Evolutionary conservation across 1,140 invertebrate genomes (phyloP).

Genomic region (Hyles euphorbiae): DNA sequence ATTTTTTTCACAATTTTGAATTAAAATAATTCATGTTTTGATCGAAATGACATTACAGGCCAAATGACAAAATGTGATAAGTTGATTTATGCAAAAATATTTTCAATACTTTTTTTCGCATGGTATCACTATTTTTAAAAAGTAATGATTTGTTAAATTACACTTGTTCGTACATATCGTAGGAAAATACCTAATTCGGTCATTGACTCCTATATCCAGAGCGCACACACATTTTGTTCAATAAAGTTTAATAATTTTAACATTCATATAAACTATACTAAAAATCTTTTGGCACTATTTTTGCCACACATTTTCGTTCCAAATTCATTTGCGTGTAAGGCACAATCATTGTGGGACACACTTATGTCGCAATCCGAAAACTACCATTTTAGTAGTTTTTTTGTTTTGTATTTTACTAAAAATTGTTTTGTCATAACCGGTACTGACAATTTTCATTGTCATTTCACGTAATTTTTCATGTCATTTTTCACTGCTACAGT

Average conservation of each 20-base stretch:
- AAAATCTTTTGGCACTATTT: constrained; percentile 27
- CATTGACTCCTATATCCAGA: neutral
- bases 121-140: neutral
- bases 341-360: constrained; percentile 49
- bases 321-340: constrained; percentile 50
- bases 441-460: neutral
- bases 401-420: neutral
- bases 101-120: neutral
- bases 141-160: too few relatives aligned
- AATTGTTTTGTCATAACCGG: neutral
- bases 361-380: neutral
- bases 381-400: neutral
- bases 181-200: constrained; percentile 17
- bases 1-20: too few relatives aligned
- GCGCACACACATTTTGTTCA: constrained; percentile 8
- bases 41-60: too few relatives aligned
- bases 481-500: too few relatives aligned
- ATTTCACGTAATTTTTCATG: too few relatives aligned
- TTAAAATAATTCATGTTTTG: too few relatives aligned
- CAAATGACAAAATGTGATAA: too few relatives aligned
- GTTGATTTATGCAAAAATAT: neutral
- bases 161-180: constrained; percentile 18
- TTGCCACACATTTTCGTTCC: constrained; percentile 23
- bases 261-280: constrained; percentile 6
- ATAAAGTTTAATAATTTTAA: constrained; percentile 16